Percentiles rank a stretch among this genome's conserved stretches.
Conservation (phyloP, 1,140 invertebrate genomes). For the Choristoneura fumiferana region DNA sequence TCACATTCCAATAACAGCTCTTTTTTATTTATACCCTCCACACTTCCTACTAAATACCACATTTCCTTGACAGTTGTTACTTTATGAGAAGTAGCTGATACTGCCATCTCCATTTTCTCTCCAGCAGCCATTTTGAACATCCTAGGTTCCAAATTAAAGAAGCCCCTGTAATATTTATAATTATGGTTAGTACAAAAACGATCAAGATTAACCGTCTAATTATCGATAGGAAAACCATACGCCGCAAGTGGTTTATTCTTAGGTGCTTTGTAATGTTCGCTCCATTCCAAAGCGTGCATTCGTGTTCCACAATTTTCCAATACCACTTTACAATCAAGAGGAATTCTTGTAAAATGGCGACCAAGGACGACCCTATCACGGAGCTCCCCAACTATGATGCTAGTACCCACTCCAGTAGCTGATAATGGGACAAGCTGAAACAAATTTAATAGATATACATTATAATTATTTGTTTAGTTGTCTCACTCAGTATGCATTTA, state of each 20-base stretch:
- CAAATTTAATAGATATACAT: conserved; percentile 3
- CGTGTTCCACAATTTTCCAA: conserved; percentile 66
- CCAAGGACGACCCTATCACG: conserved; percentile 57
- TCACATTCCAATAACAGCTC: conserved; percentile 62
- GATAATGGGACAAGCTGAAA: conserved; percentile 59
- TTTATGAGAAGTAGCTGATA: conserved; percentile 58
- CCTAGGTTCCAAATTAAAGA: conserved; percentile 61
- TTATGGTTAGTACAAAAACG: no score
- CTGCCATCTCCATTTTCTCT: conserved; percentile 57
- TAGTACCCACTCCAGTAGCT: conserved; percentile 63
- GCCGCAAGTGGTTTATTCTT: conserved; percentile 52
- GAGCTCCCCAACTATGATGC: conserved; percentile 57
- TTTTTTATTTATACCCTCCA: conserved; percentile 71
- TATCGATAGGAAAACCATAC: conserved; percentile 35
- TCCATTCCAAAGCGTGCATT: conserved; percentile 63
- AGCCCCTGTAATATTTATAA: conserved; percentile 38
- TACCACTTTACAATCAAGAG: conserved; percentile 53
- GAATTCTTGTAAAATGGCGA: conserved; percentile 62
- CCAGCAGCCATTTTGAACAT: conserved; percentile 60
- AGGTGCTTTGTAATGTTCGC: conserved; percentile 61
- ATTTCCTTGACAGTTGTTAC: conserved; percentile 57
- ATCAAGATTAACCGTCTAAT: conserved; percentile 8
- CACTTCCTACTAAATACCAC: conserved; percentile 67
- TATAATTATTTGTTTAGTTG: no score
- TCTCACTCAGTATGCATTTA: no score